Conservation (phyloP, 2,797 vertebrate species). For the Schizopygopsis malacanthus region DNA sequence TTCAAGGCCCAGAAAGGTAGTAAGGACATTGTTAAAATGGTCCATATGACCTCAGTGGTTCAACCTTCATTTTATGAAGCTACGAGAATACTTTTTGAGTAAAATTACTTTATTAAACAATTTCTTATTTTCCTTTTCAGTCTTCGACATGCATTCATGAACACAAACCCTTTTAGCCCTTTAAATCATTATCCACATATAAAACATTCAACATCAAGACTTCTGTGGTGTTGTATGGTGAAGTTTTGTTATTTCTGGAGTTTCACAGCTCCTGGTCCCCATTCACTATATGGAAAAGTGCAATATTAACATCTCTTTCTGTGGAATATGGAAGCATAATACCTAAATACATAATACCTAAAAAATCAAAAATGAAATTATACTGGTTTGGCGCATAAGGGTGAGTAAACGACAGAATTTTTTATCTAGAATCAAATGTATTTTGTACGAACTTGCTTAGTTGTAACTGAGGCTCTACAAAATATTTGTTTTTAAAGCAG, state of each 20-base stretch:
- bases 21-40: too few species aligned
- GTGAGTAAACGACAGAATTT: not conserved
- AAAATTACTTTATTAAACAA: too few species aligned
- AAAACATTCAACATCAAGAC: not conserved
- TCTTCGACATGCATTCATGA: too few species aligned
- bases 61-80: too few species aligned
- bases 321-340: not conserved
- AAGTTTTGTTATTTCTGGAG: not conserved
- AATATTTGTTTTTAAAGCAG: not conserved
- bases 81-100: too few species aligned
- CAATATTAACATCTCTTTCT: not conserved
- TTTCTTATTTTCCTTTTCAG: too few species aligned
- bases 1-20: too few species aligned
- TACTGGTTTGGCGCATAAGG: not conserved
- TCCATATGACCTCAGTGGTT: too few species aligned
- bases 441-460: not conserved
- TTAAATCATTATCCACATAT: not conserved
- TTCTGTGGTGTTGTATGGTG: not conserved
- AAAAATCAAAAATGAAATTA: not conserved
- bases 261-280: not conserved
- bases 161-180: too few species aligned
- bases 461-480: not conserved
- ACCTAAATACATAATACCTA: not conserved
- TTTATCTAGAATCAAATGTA: not conserved
- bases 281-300: conserved; percentile 1